Evolutionary conservation across 2,797 vertebrate genomes (phyloP).

Genomic region (Poeciliopsis paucimaculata): DNA sequence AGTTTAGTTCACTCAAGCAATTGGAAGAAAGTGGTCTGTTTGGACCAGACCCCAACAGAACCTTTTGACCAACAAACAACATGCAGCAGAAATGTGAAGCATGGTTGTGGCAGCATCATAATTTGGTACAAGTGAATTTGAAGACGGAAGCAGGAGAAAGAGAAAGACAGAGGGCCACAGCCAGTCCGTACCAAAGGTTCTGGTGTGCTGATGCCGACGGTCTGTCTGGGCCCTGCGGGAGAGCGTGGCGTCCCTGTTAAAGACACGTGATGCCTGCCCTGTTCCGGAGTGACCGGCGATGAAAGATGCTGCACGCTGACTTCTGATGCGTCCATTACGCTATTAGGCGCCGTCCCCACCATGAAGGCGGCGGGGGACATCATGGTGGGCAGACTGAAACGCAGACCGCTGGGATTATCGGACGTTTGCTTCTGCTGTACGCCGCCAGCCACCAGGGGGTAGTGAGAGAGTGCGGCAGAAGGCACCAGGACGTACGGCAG

Average conservation of each 20-base stretch:
- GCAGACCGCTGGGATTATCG: constrained; percentile 65
- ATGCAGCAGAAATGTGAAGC: background rate
- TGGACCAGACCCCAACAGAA: background rate
- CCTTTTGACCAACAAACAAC: background rate
- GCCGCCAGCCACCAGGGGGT: constrained; percentile 76
- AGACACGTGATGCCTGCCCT: constrained; percentile 39
- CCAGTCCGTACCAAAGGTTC: constrained; percentile 73
- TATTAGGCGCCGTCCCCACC: constrained; percentile 69
- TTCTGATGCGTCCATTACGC: constrained; percentile 65
- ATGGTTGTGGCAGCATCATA: background rate
- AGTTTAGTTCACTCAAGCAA: background rate
- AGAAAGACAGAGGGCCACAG: background rate
- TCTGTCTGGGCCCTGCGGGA: constrained; percentile 64
- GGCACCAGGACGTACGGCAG: constrained; percentile 89
- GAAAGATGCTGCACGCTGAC: constrained; percentile 21
- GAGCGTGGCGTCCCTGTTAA: constrained; percentile 66
- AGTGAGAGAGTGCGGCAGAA: constrained; percentile 79
- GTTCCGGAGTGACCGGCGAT: constrained; percentile 72
- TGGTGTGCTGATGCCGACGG: constrained; percentile 58
- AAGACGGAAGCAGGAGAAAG: background rate
- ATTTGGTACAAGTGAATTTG: background rate
- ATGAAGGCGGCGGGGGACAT: constrained; percentile 80
- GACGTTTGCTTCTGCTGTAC: constrained; percentile 62
- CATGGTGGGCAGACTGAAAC: constrained; percentile 79
- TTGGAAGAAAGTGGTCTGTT: background rate